Evolutionary conservation across 2,113 vertebrate species (phyloP), one percentile per base, ranked within the genome.

Genomic region (Chamaea fasciata): DNA sequence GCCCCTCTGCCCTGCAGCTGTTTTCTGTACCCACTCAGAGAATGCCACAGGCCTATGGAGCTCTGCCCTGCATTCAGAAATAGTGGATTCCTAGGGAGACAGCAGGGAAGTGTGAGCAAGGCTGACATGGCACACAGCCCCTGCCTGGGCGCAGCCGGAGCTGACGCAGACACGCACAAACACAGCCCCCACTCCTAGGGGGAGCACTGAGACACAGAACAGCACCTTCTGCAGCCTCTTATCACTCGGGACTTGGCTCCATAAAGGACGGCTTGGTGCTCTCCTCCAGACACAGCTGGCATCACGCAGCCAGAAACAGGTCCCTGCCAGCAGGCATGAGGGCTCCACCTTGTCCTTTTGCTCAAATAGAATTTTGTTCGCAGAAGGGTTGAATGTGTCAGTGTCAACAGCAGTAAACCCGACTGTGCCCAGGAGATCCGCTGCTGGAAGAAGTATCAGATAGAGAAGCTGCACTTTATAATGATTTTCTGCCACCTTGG

Each of bases 191-290:
- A 0, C 19, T 33, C 20, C 68, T 4, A 13, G 15, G 33, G 27
- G 9, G 1, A 28, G 4, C 76, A 42, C 37, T 0, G 1, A 44
- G 31, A 30, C 75, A 76, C 0, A 0, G 6, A 21, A 13, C 59
- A 50, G 62, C 4, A 3, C 41, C 44, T 67, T 28, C 16, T 5
- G 37, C 73, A 90, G 77, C 49, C 49, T 37, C 10, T 11, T 13
- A 26, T 0, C 3, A 0, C 8, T 10, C 5, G 7, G 30, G 53
- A 37, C 52, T 62, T 24, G 55, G 64, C 47, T 83, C 41, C 2
- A 0, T 12, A 6, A 47, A 62, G 31, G 31, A 23, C 0, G 1
- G 52, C 56, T 85, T 2, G 1, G 46, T 37, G 39, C 82, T 76
- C 44, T 89, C 52, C 75, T 87, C 35, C 21, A 41, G 33, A 33